A percentile compares a stretch with the other conserved stretches of the same genome.
These are phyloP conservation scores for Drosophila tropicalis DNA, from an alignment of 1,140 invertebrate species.

Conservation along the genomic window DNA sequence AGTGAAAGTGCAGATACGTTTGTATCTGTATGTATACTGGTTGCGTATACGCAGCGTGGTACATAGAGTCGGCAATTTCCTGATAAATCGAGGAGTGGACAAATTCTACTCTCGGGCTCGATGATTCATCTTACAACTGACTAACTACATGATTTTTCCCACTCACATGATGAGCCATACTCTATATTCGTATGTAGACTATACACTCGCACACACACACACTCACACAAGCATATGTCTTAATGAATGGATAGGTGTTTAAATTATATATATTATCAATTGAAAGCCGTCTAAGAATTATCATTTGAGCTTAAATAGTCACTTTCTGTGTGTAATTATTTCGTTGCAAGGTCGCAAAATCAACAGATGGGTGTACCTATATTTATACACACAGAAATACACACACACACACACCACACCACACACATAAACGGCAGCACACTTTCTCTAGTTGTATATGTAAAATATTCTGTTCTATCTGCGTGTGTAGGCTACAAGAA, in stretches of 20 bases:
- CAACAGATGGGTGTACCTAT: constrained; percentile 55
- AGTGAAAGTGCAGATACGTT: constrained; percentile 21
- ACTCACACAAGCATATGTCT: not conserved
- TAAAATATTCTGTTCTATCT: not conserved
- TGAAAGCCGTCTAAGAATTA: constrained; percentile 19
- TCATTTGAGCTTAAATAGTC: constrained; percentile 9
- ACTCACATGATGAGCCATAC: constrained; percentile 25
- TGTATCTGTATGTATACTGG: not conserved
- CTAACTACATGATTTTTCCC: constrained; percentile 9
- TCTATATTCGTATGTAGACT: constrained; percentile 1
- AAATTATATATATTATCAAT: constrained; percentile 24
- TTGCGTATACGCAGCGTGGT: too few species aligned
- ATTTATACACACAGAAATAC: not conserved
- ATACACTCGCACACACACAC: not conserved
- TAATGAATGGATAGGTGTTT: not conserved
- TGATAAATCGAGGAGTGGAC: not conserved
- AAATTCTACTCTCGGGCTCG: not conserved
- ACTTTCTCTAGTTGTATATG: constrained; percentile 3
- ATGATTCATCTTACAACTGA: constrained; percentile 18
- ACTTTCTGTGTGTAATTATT: constrained; percentile 36
- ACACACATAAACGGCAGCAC: constrained; percentile 7
- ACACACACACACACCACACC: constrained; percentile 1
- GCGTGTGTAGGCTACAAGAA: constrained; percentile 36
- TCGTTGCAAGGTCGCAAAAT: constrained; percentile 44
- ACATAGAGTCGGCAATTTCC: too few species aligned